Conservation (phyloP, 2,113 vertebrate genomes). For the Nibea albiflora region DNA sequence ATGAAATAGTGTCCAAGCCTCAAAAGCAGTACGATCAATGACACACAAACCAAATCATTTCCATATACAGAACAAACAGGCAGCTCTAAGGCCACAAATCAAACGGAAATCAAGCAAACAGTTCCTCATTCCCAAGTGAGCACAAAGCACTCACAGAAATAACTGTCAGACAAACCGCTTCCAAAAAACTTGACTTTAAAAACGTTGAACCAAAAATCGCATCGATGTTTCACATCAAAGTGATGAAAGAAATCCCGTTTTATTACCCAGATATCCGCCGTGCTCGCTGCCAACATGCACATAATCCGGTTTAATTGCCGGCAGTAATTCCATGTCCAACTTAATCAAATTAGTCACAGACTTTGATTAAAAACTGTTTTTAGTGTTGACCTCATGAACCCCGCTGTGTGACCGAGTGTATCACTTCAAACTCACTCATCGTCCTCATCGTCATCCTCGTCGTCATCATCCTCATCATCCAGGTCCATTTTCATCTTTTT, state of each 20-base stretch:
- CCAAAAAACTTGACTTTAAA: background rate
- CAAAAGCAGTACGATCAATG: background rate
- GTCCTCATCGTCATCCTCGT: conserved; percentile 55
- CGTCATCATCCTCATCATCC: conserved; percentile 31
- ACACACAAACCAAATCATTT: background rate
- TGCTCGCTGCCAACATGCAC: background rate
- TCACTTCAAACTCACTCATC: conserved; percentile 63
- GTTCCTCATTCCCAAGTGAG: background rate
- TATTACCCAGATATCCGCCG: background rate
- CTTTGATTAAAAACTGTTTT: background rate
- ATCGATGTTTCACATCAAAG: background rate
- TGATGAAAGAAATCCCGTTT: background rate
- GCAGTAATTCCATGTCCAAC: background rate
- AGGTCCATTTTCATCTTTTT: conserved; percentile 81
- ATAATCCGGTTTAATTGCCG: background rate
- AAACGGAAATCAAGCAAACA: background rate
- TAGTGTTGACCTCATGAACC: background rate
- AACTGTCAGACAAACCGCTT: background rate
- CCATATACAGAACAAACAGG: background rate
- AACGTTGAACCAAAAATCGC: background rate
- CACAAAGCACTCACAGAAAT: background rate
- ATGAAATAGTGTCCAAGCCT: background rate
- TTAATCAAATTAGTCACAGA: too few species aligned
- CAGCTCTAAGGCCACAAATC: background rate
- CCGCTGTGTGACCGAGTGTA: background rate